Percentiles rank a stretch among this genome's conserved stretches.
Evolutionary conservation across 2,113 vertebrate species (phyloP).

Genomic region (Opisthocomus hoazin): DNA sequence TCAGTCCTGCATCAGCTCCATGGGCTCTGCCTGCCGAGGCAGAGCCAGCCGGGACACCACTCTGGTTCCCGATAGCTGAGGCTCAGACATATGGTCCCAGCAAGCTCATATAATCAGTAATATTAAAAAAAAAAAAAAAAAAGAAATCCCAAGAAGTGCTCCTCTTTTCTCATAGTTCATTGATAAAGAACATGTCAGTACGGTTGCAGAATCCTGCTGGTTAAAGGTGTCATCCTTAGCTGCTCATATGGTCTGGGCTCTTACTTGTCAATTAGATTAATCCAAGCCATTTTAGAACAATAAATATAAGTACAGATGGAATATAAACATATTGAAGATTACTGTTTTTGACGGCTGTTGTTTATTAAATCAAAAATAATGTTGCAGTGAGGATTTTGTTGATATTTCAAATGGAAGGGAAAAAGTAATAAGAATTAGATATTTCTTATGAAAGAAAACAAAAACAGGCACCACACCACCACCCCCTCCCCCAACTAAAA

Average conservation of each 20-base stretch:
- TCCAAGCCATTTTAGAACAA: slow-evolving; percentile 52
- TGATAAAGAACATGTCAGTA: slow-evolving; percentile 2
- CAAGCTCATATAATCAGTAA: neutral
- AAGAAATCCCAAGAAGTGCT: neutral
- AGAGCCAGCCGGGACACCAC: neutral
- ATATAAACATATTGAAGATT: slow-evolving; percentile 50
- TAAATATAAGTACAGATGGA: slow-evolving; percentile 60
- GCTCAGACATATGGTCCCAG: slow-evolving; percentile 30
- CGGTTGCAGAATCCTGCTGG: slow-evolving; percentile 16
- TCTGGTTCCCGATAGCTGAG: neutral
- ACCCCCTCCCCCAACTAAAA: no score
- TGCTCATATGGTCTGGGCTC: slow-evolving; percentile 41
- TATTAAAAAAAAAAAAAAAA: neutral
- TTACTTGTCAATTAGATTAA: slow-evolving; percentile 54
- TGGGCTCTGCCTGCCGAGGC: neutral
- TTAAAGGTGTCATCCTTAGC: slow-evolving; percentile 50
- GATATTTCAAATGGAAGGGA: slow-evolving; percentile 7
- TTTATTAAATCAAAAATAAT: slow-evolving; percentile 41
- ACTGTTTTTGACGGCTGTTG: neutral
- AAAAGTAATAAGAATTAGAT: neutral
- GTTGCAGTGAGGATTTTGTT: neutral
- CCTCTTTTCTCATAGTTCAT: neutral
- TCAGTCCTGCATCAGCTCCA: neutral
- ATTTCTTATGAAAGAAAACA: neutral
- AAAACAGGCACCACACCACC: no score